A percentile compares a stretch with the other conserved stretches of the same genome.
phyloP scores from a whole-genome alignment of 2,888 invertebrate genomes.

The Agriotes lineatus region DNA sequence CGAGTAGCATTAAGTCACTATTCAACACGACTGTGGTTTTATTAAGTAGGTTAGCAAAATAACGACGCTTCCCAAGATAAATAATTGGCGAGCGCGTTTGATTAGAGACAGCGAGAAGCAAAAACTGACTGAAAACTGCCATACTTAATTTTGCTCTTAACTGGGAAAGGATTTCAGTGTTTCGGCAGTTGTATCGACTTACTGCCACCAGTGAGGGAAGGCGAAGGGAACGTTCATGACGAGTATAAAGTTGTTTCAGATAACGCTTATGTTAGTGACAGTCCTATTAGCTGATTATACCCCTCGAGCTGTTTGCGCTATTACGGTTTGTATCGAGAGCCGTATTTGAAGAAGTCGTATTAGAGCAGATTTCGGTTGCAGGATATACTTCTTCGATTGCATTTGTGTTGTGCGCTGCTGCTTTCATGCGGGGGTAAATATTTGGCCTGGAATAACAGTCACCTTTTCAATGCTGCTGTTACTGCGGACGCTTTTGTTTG shows the following conservation, averaged over 20 bases:
- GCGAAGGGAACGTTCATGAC: constrained; percentile 17
- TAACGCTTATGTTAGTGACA: constrained; percentile 24
- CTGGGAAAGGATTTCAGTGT: constrained; percentile 8
- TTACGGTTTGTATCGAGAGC: constrained; percentile 8
- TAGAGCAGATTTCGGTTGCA: background rate
- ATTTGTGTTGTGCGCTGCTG: background rate
- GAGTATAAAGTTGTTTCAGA: constrained; percentile 22
- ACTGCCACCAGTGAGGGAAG: background rate
- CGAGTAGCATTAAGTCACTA: too few relatives aligned
- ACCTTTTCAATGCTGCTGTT: background rate
- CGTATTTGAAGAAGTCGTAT: constrained; percentile 4
- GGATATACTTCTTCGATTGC: background rate
- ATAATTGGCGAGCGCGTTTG: background rate
- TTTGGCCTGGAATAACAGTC: background rate
- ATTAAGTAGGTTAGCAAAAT: too few relatives aligned
- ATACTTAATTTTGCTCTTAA: constrained; percentile 1
- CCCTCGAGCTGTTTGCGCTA: constrained; percentile 20
- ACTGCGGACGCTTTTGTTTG: background rate
- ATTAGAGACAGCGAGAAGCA: too few relatives aligned
- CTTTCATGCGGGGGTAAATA: background rate
- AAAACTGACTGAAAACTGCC: constrained; percentile 3
- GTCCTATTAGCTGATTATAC: constrained; percentile 23
- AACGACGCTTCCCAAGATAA: background rate
- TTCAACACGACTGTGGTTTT: too few relatives aligned
- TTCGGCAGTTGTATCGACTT: constrained; percentile 5